Evolutionary conservation across 2,888 invertebrate genomes (phyloP), one percentile per base, ranked within the genome.

Genomic region (Meta bourneti): DNA sequence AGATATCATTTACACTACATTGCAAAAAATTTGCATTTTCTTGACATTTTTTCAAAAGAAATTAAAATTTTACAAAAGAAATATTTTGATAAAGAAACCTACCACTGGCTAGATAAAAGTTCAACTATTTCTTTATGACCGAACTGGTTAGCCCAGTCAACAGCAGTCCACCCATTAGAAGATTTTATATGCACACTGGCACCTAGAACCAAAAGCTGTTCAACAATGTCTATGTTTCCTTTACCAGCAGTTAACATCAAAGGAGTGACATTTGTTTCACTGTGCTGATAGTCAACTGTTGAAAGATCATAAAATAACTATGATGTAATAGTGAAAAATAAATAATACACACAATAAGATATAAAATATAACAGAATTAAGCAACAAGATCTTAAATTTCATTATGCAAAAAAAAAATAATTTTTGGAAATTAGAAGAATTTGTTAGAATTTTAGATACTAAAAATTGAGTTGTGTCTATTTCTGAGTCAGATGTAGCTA

Each of bases 211-310:
- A 98, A 95, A 88, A 98, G 96, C 94, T 97, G 96, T 93, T 96
- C 96, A 13, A 97, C 96, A 83, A 96, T 96, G 93, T 96, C 96
- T 0, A 96, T 93, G 93, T 96, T 96, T 0, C 98, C 98, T 93
- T 97, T 95, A 61, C 96, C 96, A 13, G 97, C 96, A 83, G 98
- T 97, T 0, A 97, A 96, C 97, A 98, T 98, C 93, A 98, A 96
- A 0, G 97, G 96, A 16, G 97, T 97, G 92, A 96, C 96, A 13
- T 96, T 96, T 1, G 96, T 96, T 90, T 95, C 95, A 0, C 96
- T 96, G 94, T 97, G 97, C 93, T 96, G 96, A 94, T 97, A 96
- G 95, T 97, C 96, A 83, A 97, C 95, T 95, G 72, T 34, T 79
- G 85, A 87, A 82, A 78, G 16, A 90, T 9, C 54, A 49, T 16